These are phyloP conservation scores for Anhinga anhinga DNA, from an alignment of 2,113 vertebrate species.

Conservation along the genomic window DNA sequence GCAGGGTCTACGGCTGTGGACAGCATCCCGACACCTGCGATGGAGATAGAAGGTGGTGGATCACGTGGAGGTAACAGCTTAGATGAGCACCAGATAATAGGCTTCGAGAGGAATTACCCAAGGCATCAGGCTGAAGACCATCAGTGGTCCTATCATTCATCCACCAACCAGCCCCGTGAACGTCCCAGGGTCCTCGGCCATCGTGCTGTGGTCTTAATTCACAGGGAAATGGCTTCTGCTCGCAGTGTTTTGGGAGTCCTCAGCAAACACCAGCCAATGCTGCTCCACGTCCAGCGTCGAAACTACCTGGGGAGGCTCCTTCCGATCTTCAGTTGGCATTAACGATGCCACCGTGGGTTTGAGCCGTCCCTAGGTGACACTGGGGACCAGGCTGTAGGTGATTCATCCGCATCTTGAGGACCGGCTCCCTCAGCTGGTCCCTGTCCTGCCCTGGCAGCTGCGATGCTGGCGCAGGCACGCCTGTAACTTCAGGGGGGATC, in stretches of 20 bases:
- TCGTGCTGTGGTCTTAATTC: rapidly evolving
- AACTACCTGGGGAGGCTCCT: neutral
- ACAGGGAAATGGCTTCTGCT: neutral
- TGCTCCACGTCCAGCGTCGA: neutral
- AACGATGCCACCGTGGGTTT: rapidly evolving
- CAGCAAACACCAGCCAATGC: neutral
- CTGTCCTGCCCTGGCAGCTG: neutral
- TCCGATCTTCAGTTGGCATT: rapidly evolving
- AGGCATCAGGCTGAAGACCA: neutral
- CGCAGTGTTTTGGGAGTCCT: neutral
- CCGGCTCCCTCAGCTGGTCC: neutral
- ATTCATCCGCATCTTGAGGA: neutral
- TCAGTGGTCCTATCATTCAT: neutral
- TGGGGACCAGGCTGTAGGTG: rapidly evolving
- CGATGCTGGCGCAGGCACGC: neutral
- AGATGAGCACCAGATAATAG: neutral
- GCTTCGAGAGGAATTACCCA: neutral
- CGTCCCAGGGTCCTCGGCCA: neutral
- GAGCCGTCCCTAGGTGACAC: neutral
- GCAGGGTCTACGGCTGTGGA: neutral
- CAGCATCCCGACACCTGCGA: rapidly evolving
- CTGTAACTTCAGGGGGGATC: neutral
- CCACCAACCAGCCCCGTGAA: neutral
- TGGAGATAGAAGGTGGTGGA: neutral
- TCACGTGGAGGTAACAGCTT: neutral